These are phyloP conservation scores for Ophonus ardosiacus DNA, from an alignment of 2,888 invertebrate genomes.

Conservation along the genomic window DNA sequence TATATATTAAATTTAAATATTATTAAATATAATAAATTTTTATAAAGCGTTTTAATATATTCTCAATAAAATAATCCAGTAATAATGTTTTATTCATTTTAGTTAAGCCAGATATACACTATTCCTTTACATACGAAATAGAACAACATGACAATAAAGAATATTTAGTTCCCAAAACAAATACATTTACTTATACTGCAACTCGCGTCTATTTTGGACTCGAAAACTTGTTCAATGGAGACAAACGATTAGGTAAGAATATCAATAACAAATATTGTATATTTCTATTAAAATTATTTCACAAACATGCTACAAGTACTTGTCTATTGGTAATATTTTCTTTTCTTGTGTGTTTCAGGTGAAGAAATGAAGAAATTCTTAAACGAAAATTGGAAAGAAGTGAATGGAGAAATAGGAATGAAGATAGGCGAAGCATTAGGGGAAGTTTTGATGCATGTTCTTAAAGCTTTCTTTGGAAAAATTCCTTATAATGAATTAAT, in stretches of 20 bases:
- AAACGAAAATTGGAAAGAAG: conserved; percentile 67
- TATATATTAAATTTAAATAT: no score
- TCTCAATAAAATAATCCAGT: background rate
- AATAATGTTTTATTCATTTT: conserved; percentile 10
- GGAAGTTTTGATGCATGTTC: conserved; percentile 29
- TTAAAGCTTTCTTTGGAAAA: conserved; percentile 58
- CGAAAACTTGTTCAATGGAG: conserved; percentile 68
- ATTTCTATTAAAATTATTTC: background rate
- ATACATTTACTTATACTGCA: conserved; percentile 63
- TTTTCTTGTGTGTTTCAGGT: conserved; percentile 63
- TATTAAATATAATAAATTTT: no score
- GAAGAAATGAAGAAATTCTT: conserved; percentile 67
- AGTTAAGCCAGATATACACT: conserved; percentile 11
- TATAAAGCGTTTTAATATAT: no score
- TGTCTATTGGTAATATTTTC: no score
- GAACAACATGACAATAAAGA: conserved; percentile 17
- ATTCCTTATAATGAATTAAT: conserved; percentile 57
- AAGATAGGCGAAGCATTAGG: conserved; percentile 60
- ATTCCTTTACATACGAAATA: conserved; percentile 20
- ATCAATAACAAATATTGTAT: background rate
- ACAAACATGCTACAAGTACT: no score
- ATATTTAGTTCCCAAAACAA: conserved; percentile 41
- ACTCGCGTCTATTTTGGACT: conserved; percentile 67
- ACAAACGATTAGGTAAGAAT: conserved; percentile 67
- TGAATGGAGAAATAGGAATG: conserved; percentile 65